Conservation (phyloP, 1,140 invertebrate species). For the Stenopsyche tienmushanensis region DNA sequence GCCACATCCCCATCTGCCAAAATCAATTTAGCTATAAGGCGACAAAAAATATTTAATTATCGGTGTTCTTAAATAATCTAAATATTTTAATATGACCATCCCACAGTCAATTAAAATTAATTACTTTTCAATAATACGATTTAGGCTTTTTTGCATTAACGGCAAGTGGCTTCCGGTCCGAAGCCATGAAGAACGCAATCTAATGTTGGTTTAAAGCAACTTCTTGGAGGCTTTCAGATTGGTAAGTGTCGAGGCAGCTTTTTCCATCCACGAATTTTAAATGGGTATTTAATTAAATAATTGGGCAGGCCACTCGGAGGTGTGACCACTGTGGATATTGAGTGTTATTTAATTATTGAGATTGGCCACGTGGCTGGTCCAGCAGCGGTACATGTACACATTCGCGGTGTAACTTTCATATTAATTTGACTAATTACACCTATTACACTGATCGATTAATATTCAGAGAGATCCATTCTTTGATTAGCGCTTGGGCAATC, state of each 20-base stretch:
- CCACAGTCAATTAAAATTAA: neutral
- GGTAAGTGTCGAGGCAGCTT: no score
- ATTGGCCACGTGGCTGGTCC: neutral
- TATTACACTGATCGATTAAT: conserved; percentile 31
- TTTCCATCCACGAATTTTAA: neutral
- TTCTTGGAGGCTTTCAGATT: no score
- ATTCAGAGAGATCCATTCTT: conserved; percentile 26
- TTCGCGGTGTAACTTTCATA: conserved; percentile 26
- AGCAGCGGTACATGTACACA: neutral
- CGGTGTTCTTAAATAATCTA: neutral
- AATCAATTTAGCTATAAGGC: no score
- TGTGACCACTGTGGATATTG: neutral
- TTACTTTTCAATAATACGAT: neutral
- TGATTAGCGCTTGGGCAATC: conserved; percentile 16
- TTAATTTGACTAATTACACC: conserved; percentile 29
- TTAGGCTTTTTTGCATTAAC: no score
- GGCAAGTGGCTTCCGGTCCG: no score
- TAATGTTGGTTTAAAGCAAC: no score
- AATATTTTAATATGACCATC: neutral
- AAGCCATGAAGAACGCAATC: no score
- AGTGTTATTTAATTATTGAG: neutral
- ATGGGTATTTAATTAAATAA: conserved; percentile 6
- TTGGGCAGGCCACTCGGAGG: neutral
- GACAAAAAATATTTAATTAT: neutral
- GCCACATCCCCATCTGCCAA: no score